Evolutionary conservation across 1,140 invertebrate species (phyloP), one percentile per base, ranked within the genome.

Genomic region (Camponotus vicinus): DNA sequence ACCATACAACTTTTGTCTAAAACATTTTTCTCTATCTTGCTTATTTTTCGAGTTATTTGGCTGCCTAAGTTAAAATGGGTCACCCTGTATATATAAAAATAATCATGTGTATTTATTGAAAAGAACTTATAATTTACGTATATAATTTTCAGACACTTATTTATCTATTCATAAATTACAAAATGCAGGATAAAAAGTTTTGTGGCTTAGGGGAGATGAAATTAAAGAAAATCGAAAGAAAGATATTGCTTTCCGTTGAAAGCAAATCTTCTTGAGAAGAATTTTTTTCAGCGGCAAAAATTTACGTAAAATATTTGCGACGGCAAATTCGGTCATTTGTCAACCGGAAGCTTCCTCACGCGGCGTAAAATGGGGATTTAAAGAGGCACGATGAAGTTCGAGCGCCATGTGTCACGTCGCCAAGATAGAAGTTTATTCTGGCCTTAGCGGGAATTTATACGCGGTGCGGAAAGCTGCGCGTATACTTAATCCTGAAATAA

Each of bases 341-440:
- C 40, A 83, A 83, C 67, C n/a, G 13, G 37, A 61, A 61, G 40
- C 55, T 49, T 83, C 9, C 40, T 40, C 40, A 34, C 6, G 79
- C 27, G 40, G 32, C 40, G 8, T 83, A 37, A 63, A 83, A 75
- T 83, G 40, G 67, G 40, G 40, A 83, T 83, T 83, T 83, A 83
- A 73, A n/a, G 13, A 61, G 52, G 40, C 55, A 61, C 69, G 32
- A 83, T 73, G 40, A 82, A 45, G 40, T 61, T 32, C n/a, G 13
- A 13, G n/a, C 42, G 45, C 8, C 5, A 3, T 57, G 27, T 70
- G 52, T 40, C 52, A 83, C 13, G 42, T 42, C 18, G 27, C 1
- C 32, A n/a, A 82, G 66, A 82, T 49, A 83, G 49, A 83, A 63
- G 55, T 83, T 83, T 73, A 83, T 83, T 83, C 40, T 40, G 18